Conservation (phyloP, 2,113 vertebrate species). For the Benitochromis conjunctus region DNA sequence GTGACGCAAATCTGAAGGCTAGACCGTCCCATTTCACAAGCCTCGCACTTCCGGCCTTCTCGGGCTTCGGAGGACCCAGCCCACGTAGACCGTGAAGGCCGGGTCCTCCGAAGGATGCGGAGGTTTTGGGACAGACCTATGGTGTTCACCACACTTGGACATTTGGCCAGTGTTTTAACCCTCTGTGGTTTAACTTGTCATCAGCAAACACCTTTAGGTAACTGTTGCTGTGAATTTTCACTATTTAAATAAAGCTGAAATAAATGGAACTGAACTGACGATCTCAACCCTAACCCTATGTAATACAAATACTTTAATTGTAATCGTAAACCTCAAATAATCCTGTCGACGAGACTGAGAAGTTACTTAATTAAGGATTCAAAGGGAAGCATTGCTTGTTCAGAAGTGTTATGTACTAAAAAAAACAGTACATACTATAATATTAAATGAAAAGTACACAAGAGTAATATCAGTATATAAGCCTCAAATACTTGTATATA, state of each 20-base stretch:
- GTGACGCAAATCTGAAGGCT: too few species aligned
- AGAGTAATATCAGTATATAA: not conserved
- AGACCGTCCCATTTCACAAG: too few species aligned
- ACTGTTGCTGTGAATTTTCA: not conserved
- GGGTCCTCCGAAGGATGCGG: too few species aligned
- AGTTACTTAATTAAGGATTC: not conserved
- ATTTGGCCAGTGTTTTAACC: not conserved
- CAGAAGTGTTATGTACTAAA: not conserved
- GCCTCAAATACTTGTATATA: not conserved
- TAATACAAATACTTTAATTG: not conserved
- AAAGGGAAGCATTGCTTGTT: not conserved
- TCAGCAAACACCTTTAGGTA: not conserved
- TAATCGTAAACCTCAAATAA: not conserved
- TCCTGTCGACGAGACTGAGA: not conserved
- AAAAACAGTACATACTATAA: not conserved
- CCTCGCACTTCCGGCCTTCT: too few species aligned
- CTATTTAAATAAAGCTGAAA: not conserved
- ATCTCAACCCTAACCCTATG: rapidly evolving
- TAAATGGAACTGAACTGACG: not conserved
- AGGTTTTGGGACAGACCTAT: too few species aligned
- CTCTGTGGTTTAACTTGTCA: not conserved
- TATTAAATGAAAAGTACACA: not conserved
- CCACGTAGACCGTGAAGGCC: too few species aligned
- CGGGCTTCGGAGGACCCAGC: too few species aligned
- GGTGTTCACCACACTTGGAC: not conserved